phyloP scores from a whole-genome alignment of 2,888 invertebrate genomes.

The Cenopis cana region DNA sequence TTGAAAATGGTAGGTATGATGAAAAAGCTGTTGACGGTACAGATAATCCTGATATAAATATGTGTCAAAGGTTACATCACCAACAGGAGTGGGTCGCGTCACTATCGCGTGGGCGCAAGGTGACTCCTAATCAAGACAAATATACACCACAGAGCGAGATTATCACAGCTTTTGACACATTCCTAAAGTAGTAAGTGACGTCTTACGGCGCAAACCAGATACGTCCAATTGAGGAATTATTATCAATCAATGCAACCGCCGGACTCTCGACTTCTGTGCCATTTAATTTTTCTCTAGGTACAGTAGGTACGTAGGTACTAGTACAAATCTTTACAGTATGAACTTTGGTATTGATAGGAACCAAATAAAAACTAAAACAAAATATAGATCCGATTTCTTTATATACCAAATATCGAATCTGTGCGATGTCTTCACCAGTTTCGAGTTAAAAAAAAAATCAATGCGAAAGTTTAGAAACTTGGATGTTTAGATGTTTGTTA shows the following conservation, averaged over 20 bases:
- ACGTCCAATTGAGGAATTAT: background rate
- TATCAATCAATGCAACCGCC: background rate
- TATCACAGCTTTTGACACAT: constrained; percentile 47
- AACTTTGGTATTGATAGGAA: no score
- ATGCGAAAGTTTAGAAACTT: no score
- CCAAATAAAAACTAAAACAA: no score
- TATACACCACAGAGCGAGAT: constrained; percentile 39
- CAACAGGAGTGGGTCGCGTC: constrained; percentile 31
- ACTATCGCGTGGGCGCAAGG: constrained; percentile 46
- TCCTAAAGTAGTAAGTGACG: constrained; percentile 14
- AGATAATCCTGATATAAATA: constrained; percentile 25
- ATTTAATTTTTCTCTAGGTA: no score
- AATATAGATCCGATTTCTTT: background rate
- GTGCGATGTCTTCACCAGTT: no score
- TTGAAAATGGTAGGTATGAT: background rate
- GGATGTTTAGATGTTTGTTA: no score
- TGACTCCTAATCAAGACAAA: constrained; percentile 50
- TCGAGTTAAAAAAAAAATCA: no score
- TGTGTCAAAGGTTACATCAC: constrained; percentile 41
- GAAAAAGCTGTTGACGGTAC: background rate
- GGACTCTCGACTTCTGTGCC: background rate
- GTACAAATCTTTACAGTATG: no score
- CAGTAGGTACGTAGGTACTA: no score
- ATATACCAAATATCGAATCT: background rate
- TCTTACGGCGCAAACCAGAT: background rate